Conservation (phyloP, 1,140 invertebrate genomes). For the Drosophila pruinosa region DNA sequence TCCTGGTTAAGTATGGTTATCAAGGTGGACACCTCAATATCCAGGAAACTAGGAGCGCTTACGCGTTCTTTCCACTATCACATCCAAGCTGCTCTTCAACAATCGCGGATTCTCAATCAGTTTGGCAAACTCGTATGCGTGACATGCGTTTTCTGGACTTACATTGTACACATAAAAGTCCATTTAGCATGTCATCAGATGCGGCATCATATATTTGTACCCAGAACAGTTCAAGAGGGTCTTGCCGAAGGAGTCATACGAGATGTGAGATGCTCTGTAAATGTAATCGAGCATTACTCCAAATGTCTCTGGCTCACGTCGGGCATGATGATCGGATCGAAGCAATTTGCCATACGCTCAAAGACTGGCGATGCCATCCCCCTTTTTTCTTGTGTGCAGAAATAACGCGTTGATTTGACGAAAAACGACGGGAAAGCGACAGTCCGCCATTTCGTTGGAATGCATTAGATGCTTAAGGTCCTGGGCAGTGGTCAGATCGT, state of each 20-base stretch:
- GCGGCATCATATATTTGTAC: constrained; percentile 94
- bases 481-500: constrained; percentile 86
- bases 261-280: constrained; percentile 91
- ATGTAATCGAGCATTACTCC: constrained; percentile 91
- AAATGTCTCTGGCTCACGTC: constrained; percentile 93
- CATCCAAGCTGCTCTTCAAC: no score
- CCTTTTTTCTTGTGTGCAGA: constrained; percentile 90
- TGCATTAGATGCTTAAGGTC: constrained; percentile 88
- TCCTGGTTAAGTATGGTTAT: constrained; percentile 89
- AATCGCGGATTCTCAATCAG: constrained; percentile 91
- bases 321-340: constrained; percentile 89
- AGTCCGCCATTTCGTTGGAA: constrained; percentile 90
- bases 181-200: constrained; percentile 91
- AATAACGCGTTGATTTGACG: constrained; percentile 88
- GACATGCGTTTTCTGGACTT: constrained; percentile 90
- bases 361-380: constrained; percentile 93
- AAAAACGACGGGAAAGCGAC: constrained; percentile 91
- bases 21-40: constrained; percentile 89
- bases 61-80: constrained; percentile 89
- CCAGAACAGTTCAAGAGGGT: constrained; percentile 93
- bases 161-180: constrained; percentile 92
- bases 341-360: constrained; percentile 90
- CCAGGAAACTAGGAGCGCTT: constrained; percentile 90
- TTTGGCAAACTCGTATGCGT: constrained; percentile 92
- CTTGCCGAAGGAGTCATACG: constrained; percentile 90